phyloP scores from a whole-genome alignment of 2,797 vertebrate genomes.

The Catamblyrhynchus diadema region DNA sequence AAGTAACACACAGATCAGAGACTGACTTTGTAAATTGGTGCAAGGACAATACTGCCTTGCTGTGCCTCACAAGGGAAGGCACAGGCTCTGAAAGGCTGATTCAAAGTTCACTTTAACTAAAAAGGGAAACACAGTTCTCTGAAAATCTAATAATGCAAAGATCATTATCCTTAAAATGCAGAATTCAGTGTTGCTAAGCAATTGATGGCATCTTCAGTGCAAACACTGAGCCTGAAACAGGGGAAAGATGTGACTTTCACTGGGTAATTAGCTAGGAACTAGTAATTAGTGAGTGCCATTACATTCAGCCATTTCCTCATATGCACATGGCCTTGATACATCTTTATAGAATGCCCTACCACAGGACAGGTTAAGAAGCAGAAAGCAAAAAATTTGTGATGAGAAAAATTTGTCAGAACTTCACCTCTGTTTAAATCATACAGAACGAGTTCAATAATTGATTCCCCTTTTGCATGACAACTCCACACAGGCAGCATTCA shows the following conservation, averaged over 20 bases:
- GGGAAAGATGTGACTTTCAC: background rate
- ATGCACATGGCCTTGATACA: background rate
- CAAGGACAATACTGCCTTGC: background rate
- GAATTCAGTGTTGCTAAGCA: constrained; percentile 26
- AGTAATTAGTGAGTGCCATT: background rate
- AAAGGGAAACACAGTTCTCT: background rate
- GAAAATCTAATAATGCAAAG: background rate
- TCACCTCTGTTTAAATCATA: background rate
- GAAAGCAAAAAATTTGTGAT: background rate
- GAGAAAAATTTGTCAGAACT: background rate
- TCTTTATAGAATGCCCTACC: background rate
- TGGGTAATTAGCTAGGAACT: background rate
- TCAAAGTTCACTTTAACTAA: background rate
- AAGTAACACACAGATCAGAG: background rate
- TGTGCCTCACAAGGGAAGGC: background rate
- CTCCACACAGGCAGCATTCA: background rate
- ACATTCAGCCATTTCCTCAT: background rate
- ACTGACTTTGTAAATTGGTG: background rate
- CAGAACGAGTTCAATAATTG: background rate
- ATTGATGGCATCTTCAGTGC: background rate
- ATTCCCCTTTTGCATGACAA: background rate
- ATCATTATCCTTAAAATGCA: background rate
- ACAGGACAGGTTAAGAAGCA: background rate
- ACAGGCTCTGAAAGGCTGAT: background rate
- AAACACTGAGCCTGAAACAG: background rate